These are phyloP conservation scores for Pseudopleuronectes americanus DNA, from an alignment of 2,797 vertebrate species.

Conservation along the genomic window DNA sequence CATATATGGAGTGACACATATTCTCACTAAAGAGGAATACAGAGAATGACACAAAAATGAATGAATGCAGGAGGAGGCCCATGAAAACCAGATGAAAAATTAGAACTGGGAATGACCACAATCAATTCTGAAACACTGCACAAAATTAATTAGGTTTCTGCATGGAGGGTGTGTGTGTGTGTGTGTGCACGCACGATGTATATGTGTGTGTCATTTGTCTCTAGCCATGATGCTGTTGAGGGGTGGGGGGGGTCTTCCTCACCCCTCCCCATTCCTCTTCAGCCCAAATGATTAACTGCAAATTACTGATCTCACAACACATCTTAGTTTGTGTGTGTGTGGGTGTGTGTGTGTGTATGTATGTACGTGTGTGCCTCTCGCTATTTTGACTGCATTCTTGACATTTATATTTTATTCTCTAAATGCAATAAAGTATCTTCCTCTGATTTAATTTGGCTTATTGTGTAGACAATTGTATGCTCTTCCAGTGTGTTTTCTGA, in stretches of 20 bases:
- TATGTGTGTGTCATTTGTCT: slow-evolving; percentile 76
- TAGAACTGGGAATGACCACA: slow-evolving; percentile 91
- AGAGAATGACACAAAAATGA: slow-evolving; percentile 43
- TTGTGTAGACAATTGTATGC: no score
- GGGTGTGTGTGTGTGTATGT: slow-evolving; percentile 9
- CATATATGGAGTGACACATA: slow-evolving; percentile 1
- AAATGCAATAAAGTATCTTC: no score
- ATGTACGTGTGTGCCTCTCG: not conserved
- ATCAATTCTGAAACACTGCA: slow-evolving; percentile 96
- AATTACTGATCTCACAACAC: slow-evolving; percentile 87
- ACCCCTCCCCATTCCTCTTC: slow-evolving; percentile 84
- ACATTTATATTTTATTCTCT: no score
- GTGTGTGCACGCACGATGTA: slow-evolving; percentile 23
- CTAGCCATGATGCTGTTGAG: slow-evolving; percentile 47
- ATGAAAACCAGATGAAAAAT: slow-evolving; percentile 91
- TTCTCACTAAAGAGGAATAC: slow-evolving; percentile 54
- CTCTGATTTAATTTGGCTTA: no score
- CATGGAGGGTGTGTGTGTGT: slow-evolving; percentile 86
- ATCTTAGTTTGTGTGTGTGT: slow-evolving; percentile 32
- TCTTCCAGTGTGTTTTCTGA: no score
- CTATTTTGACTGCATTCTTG: no score
- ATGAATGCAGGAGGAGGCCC: slow-evolving; percentile 52
- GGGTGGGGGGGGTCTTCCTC: slow-evolving; percentile 70
- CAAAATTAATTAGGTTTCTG: slow-evolving; percentile 97
- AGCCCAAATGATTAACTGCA: slow-evolving; percentile 92